Evolutionary conservation across 2,888 invertebrate genomes (phyloP).

Genomic region (Tryphoninae sp.): DNA sequence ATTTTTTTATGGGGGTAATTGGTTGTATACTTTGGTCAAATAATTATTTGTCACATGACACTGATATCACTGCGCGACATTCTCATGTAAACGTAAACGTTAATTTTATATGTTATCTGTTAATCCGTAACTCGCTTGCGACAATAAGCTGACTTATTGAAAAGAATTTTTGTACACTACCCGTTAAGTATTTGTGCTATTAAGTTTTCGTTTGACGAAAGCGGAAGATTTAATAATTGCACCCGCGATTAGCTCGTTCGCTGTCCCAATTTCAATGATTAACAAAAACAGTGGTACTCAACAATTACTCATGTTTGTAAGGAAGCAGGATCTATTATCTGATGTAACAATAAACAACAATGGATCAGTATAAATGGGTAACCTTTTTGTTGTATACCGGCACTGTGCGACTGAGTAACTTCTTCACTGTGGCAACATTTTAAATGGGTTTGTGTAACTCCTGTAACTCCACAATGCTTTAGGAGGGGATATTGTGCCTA

Average conservation of each 20-base stretch:
- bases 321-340: slow-evolving; percentile 35
- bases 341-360: slow-evolving; percentile 4
- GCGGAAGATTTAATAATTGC: slow-evolving; percentile 5
- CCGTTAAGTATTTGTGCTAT: slow-evolving; percentile 19
- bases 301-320: slow-evolving; percentile 33
- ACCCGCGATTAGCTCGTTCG: slow-evolving; percentile 13
- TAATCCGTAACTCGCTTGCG: neutral
- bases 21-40: slow-evolving; percentile 49
- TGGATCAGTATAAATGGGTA: neutral
- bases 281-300: slow-evolving; percentile 12
- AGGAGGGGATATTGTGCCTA: no score
- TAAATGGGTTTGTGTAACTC: no score
- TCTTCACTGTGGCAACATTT: no score
- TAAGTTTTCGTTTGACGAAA: slow-evolving; percentile 26
- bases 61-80: slow-evolving; percentile 7
- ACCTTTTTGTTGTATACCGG: neutral
- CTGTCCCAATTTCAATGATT: slow-evolving; percentile 14
- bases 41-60: slow-evolving; percentile 56
- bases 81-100: slow-evolving; percentile 37
- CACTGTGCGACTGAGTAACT: neutral
- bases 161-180: slow-evolving; percentile 1
- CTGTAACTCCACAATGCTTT: no score
- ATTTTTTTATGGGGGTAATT: slow-evolving; percentile 44
- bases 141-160: neutral
- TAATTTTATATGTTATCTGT: slow-evolving; percentile 6